These are phyloP conservation scores for Epinephelus awoara DNA, from an alignment of 2,797 vertebrate species.

Conservation along the genomic window DNA sequence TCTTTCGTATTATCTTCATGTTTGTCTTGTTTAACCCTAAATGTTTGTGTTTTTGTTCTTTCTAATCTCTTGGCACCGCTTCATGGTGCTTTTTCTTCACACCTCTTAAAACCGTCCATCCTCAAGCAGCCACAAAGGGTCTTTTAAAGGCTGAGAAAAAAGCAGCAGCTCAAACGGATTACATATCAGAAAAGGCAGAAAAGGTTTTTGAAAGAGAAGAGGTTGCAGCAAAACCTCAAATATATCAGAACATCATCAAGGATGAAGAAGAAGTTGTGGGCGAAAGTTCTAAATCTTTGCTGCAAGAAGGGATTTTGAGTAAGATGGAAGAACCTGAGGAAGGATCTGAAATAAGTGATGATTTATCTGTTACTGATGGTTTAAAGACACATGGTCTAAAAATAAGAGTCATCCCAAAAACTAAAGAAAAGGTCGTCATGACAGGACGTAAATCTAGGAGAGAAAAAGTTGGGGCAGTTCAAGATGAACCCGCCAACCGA, in stretches of 20 bases:
- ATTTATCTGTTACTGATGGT: constrained; percentile 74
- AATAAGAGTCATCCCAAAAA: constrained; percentile 3
- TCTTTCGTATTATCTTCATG: constrained; percentile 28
- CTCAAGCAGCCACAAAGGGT: constrained; percentile 18
- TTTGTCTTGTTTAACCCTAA: constrained; percentile 53
- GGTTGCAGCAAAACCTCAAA: not conserved
- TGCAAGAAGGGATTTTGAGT: constrained; percentile 29
- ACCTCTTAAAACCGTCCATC: constrained; percentile 31
- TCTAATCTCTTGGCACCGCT: constrained; percentile 77
- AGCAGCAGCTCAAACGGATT: constrained; percentile 27
- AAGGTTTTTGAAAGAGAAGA: constrained; percentile 3
- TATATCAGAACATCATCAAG: not conserved
- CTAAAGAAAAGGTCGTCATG: not conserved
- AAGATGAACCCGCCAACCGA: not conserved
- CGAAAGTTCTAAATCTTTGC: constrained; percentile 8
- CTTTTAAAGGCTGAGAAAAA: constrained; percentile 25
- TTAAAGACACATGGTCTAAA: constrained; percentile 31
- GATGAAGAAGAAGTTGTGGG: constrained; percentile 11
- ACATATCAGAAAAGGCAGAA: constrained; percentile 18
- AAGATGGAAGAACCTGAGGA: not conserved
- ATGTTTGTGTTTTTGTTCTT: constrained; percentile 58
- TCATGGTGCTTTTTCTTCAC: constrained; percentile 74
- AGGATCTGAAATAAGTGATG: not conserved
- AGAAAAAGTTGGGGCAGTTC: not conserved
- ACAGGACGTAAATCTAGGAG: not conserved